A percentile compares a stretch with the other conserved stretches of the same genome.
phyloP scores from a whole-genome alignment of 2,113 vertebrate genomes.

The Ctenodactylus gundi region DNA sequence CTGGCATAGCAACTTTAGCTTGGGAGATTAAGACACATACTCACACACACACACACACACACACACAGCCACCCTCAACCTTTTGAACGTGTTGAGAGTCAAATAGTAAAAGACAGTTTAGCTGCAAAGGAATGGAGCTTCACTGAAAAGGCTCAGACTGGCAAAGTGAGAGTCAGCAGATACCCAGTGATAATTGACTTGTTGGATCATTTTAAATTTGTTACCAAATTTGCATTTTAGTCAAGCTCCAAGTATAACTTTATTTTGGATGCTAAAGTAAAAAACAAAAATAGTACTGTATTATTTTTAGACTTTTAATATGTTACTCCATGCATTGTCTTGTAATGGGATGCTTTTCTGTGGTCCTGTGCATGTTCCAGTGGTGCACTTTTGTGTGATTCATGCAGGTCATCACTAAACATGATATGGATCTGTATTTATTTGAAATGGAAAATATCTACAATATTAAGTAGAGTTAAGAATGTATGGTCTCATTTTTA shows the following conservation, averaged over 20 bases:
- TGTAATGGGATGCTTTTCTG: not conserved
- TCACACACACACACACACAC: no score
- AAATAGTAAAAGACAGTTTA: not conserved
- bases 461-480: not conserved
- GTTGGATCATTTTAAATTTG: not conserved
- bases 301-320: not conserved
- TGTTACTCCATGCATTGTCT: not conserved
- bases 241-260: not conserved
- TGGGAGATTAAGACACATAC: not conserved
- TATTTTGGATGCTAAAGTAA: not conserved
- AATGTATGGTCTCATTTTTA: not conserved
- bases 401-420: not conserved
- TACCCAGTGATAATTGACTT: not conserved
- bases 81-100: not conserved
- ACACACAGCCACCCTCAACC: accelerated
- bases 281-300: not conserved
- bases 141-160: not conserved
- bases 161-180: not conserved
- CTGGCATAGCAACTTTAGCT: not conserved
- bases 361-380: not conserved
- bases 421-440: not conserved
- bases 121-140: not conserved
- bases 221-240: not conserved
- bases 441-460: not conserved
- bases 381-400: not conserved